These are phyloP conservation scores for Tribolium castaneum DNA, from an alignment of 1,140 invertebrate genomes.

Conservation along the genomic window DNA sequence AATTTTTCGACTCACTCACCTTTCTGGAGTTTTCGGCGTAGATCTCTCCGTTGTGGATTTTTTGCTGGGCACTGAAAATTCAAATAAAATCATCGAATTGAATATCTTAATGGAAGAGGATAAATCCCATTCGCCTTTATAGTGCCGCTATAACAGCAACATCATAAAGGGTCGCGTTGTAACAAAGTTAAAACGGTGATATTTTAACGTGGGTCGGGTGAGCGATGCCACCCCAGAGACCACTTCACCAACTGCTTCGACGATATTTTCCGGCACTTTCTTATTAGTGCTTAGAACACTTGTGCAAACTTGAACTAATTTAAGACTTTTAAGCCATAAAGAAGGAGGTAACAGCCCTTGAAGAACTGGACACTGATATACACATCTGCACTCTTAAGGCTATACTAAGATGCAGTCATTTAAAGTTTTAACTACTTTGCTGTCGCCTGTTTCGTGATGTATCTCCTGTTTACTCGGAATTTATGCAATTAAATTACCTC, in stretches of 20 bases:
- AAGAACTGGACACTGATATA: constrained; percentile 59
- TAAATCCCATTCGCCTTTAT: background rate
- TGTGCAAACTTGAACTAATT: constrained; percentile 62
- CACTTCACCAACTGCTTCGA: constrained; percentile 50
- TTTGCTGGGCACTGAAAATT: constrained; percentile 19
- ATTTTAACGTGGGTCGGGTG: constrained; percentile 57
- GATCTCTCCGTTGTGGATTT: background rate
- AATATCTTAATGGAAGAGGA: background rate
- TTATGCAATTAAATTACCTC: constrained; percentile 11
- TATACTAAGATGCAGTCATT: constrained; percentile 29
- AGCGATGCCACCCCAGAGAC: constrained; percentile 49
- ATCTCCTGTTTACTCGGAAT: background rate
- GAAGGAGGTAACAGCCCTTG: constrained; percentile 62
- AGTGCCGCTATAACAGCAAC: constrained; percentile 12
- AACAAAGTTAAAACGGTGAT: constrained; percentile 61
- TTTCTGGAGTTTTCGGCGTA: constrained; percentile 16
- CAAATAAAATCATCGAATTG: background rate
- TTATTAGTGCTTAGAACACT: constrained; percentile 62
- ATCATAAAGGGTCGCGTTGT: constrained; percentile 32
- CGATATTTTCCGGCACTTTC: constrained; percentile 60
- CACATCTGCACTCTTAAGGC: constrained; percentile 51
- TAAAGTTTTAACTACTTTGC: constrained; percentile 41
- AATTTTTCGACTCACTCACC: constrained; percentile 4
- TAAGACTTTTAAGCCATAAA: constrained; percentile 61
- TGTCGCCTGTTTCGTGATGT: constrained; percentile 8